Conservation (phyloP, 2,888 invertebrate genomes). For the Syrphus vitripennis region DNA sequence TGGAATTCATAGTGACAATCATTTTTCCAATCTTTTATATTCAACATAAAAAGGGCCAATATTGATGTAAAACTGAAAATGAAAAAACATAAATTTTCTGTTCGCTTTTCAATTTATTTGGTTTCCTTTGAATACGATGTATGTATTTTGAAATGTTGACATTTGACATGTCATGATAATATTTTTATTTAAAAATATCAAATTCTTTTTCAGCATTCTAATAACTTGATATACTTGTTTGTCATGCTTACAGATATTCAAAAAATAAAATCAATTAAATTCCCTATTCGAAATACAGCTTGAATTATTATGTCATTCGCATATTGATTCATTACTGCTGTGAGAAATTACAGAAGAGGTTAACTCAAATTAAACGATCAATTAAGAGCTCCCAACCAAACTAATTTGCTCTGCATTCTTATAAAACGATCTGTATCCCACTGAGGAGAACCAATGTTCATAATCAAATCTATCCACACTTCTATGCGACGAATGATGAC, state of each 20-base stretch:
- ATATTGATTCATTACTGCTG: slow-evolving; percentile 31
- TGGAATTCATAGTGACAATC: too few species aligned
- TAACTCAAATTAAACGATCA: slow-evolving; percentile 59
- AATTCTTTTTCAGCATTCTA: too few species aligned
- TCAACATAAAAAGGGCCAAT: too few species aligned
- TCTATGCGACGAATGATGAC: slow-evolving; percentile 18
- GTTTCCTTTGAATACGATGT: too few species aligned
- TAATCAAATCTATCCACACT: slow-evolving; percentile 65
- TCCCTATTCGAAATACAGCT: background rate
- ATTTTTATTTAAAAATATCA: background rate
- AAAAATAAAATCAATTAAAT: background rate
- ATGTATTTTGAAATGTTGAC: too few species aligned
- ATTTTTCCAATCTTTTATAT: too few species aligned
- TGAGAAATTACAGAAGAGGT: slow-evolving; percentile 38
- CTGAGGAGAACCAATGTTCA: slow-evolving; percentile 63
- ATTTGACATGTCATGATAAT: too few species aligned
- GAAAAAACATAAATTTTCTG: too few species aligned
- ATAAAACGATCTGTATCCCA: slow-evolving; percentile 64
- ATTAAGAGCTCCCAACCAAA: slow-evolving; percentile 59
- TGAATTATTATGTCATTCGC: background rate
- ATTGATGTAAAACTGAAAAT: too few species aligned
- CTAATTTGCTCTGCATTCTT: slow-evolving; percentile 61
- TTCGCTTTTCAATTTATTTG: too few species aligned
- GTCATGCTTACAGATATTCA: background rate
- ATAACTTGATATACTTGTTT: background rate